Base-by-base conservation (phyloP, 2,797 vertebrate species). In the Pempheris klunzingeri region DNA sequence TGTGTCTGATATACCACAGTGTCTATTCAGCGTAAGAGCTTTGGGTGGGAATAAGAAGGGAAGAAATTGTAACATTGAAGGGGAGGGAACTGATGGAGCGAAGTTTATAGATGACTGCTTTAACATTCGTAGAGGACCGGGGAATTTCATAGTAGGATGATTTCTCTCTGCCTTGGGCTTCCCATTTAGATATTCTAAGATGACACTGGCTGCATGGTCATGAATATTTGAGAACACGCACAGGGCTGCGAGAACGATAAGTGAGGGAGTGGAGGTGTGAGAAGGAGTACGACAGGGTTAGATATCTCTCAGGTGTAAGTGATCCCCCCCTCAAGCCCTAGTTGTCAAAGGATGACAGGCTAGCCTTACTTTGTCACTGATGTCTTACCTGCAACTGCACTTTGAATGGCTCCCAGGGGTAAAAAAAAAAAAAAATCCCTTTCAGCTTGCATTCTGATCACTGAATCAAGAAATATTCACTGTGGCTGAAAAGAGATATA, bases 151-250 rank as follows among this genome's bases (percentile, higher is more conserved):
- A 84, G 86, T 60, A 81, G 81, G 80, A 82, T 90, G 84, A 88
- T 90, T 93, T 90, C 71, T 79, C 79, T 67, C 82, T 74, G 88
- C 92, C 91, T 80, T 72, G 73, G 86, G 89, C 87, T 79, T 84
- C 60, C 63, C 81, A 78, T 85, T 92, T 89, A 89, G 81, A 92
- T 88, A 90, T 93, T 89, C 86, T 80, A 64, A 82, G 83, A 88
- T 83, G 88, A 89, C 81, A 85, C 82, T 74, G 61, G 71, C 87
- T 80, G 88, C 82, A 63, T 82, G 70, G 71, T 83, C 90, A 92
- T 94, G 91, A 94, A 93, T 93, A 92, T 91, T 93, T 90, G 88
- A 92, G 79, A 78, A 81, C 83, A 74, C 30, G 63, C 72, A 74
- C 65, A 49, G 83, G 60, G 75, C 76, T 65, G 62, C 78, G 75